Conservation (phyloP, 2,797 vertebrate genomes). For the Myotis pilosus region DNA sequence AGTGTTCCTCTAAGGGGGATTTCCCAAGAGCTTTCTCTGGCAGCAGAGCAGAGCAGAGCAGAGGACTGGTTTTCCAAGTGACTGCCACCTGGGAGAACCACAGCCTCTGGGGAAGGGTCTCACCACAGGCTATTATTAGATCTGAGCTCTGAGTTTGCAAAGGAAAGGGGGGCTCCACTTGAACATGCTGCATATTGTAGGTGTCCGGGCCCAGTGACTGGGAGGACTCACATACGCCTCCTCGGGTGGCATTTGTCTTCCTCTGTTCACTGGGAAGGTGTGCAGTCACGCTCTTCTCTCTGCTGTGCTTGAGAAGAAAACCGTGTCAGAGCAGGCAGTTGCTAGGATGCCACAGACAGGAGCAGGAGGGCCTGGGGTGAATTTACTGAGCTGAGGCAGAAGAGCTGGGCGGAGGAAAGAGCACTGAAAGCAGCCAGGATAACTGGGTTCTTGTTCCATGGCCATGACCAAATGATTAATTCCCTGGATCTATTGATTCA, state of each 20-base stretch:
- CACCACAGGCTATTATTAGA: constrained; percentile 59
- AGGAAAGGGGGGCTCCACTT: constrained; percentile 34
- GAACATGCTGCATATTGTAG: constrained; percentile 34
- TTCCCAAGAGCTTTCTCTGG: constrained; percentile 52
- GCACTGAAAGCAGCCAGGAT: not conserved
- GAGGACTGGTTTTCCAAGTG: not conserved
- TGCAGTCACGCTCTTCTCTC: constrained; percentile 62
- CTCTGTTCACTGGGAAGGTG: constrained; percentile 74
- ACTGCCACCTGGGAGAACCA: constrained; percentile 28
- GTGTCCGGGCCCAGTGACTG: constrained; percentile 61
- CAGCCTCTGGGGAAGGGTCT: constrained; percentile 62
- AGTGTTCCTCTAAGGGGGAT: constrained; percentile 17
- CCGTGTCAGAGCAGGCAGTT: not conserved
- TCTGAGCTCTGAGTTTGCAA: constrained; percentile 56
- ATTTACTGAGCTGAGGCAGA: not conserved
- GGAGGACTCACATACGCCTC: constrained; percentile 75
- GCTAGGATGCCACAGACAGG: not conserved
- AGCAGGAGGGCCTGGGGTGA: not conserved
- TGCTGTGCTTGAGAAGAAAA: not conserved
- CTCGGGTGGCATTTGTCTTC: constrained; percentile 80
- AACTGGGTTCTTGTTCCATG: not conserved
- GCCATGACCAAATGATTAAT: not conserved
- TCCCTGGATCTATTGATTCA: not conserved
- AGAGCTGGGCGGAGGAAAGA: not conserved
- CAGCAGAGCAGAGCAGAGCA: constrained; percentile 52